Conservation (phyloP, 1,140 invertebrate species). For the Zaprionus capensis region DNA sequence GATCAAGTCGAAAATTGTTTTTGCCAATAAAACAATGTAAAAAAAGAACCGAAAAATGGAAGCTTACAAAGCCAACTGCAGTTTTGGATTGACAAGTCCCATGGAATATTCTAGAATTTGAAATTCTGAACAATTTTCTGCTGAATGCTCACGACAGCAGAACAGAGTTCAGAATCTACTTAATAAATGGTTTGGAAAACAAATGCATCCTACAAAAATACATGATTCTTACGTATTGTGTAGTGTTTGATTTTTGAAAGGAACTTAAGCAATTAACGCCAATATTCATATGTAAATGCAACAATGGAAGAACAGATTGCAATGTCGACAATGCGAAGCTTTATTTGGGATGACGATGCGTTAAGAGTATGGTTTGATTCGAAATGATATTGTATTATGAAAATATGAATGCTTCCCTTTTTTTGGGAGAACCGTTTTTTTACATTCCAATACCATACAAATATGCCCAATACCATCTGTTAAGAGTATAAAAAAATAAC, state of each 20-base stretch:
- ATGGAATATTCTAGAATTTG: slow-evolving; percentile 23
- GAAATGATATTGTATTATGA: slow-evolving; percentile 25
- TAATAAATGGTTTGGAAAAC: slow-evolving; percentile 12
- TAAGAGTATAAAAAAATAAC: slow-evolving; percentile 71
- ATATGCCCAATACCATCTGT: slow-evolving; percentile 66
- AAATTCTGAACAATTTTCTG: slow-evolving; percentile 74
- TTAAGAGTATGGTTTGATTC: slow-evolving; percentile 1
- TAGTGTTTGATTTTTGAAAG: slow-evolving; percentile 7
- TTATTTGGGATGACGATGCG: slow-evolving; percentile 11
- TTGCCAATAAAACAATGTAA: background rate
- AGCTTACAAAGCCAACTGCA: slow-evolving; percentile 64
- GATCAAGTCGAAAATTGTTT: slow-evolving; percentile 59
- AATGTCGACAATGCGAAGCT: slow-evolving; percentile 26
- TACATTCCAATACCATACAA: slow-evolving; percentile 69
- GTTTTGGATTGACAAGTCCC: slow-evolving; percentile 48
- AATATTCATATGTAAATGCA: slow-evolving; percentile 62
- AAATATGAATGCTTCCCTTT: slow-evolving; percentile 34
- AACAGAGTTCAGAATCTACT: slow-evolving; percentile 64
- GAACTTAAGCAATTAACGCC: slow-evolving; percentile 26
- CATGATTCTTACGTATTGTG: slow-evolving; percentile 52
- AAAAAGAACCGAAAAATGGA: background rate
- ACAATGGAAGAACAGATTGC: slow-evolving; percentile 68
- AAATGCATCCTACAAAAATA: slow-evolving; percentile 42
- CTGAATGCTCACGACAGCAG: slow-evolving; percentile 84
- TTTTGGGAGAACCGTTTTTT: slow-evolving; percentile 51